A percentile compares a stretch with the other conserved stretches of the same genome.
Evolutionary conservation across 2,113 vertebrate genomes (phyloP).

Genomic region (Athene noctua): DNA sequence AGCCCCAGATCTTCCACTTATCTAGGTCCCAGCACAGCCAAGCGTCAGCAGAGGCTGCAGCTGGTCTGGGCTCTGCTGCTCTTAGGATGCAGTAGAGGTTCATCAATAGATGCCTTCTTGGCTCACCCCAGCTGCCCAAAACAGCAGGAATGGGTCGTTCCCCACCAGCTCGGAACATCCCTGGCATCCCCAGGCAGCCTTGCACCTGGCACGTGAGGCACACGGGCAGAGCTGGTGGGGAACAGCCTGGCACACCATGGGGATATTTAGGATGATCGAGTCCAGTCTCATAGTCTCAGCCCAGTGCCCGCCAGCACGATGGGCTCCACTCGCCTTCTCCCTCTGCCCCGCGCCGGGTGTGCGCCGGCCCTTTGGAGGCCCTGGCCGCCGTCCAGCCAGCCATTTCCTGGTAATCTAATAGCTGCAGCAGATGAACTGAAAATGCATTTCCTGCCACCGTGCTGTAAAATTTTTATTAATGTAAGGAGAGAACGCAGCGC

Average conservation of each 20-base stretch:
- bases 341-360: background rate
- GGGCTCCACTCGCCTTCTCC: background rate
- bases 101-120: accelerated
- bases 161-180: background rate
- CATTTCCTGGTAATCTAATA: constrained; percentile 81
- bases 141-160: background rate
- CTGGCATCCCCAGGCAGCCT: background rate
- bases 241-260: background rate
- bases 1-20: background rate
- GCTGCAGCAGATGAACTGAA: constrained; percentile 77
- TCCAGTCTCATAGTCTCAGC: accelerated
- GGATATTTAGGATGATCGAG: background rate
- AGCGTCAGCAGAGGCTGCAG: background rate
- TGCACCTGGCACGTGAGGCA: accelerated
- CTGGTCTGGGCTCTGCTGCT: accelerated
- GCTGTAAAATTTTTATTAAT: constrained; percentile 79
- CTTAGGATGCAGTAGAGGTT: background rate
- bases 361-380: constrained; percentile 40
- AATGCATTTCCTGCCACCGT: constrained; percentile 82
- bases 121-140: background rate
- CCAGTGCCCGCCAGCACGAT: accelerated
- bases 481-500: constrained; percentile 73
- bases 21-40: accelerated
- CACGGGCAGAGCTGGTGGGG: background rate
- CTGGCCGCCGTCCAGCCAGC: constrained; percentile 74